These are phyloP conservation scores for Stegostoma tigrinum DNA, from an alignment of 2,113 vertebrate species.

Conservation along the genomic window DNA sequence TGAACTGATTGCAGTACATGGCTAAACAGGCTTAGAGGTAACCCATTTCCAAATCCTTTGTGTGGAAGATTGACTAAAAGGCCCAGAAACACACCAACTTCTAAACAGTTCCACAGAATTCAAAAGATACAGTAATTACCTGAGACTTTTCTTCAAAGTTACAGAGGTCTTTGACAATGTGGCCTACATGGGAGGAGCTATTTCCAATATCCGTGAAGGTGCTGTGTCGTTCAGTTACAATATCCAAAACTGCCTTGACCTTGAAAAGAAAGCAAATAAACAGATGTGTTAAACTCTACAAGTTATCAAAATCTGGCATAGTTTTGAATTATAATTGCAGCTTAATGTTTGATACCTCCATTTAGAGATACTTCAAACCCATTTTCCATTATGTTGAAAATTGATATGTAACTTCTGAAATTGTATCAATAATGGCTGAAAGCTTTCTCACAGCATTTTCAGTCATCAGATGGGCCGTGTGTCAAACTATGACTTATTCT, in stretches of 20 bases:
- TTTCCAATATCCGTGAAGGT: slow-evolving; percentile 79
- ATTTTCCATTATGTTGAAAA: neutral
- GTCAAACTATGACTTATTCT: neutral
- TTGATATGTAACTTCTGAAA: neutral
- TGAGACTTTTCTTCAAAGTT: slow-evolving; percentile 71
- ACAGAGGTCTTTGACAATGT: slow-evolving; percentile 74
- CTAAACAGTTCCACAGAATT: neutral
- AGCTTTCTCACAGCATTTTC: neutral
- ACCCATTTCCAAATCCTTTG: neutral
- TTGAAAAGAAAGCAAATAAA: slow-evolving; percentile 49
- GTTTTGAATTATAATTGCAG: neutral
- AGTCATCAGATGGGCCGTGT: neutral
- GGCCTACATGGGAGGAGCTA: slow-evolving; percentile 76
- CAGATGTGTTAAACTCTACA: slow-evolving; percentile 21
- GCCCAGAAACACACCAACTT: neutral
- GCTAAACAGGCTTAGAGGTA: neutral
- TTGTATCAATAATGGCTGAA: neutral
- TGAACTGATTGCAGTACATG: too few species aligned
- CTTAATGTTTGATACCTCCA: neutral
- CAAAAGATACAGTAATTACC: slow-evolving; percentile 56
- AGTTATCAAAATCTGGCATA: neutral
- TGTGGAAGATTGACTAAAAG: neutral
- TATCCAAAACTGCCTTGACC: slow-evolving; percentile 73
- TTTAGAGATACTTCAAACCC: neutral
- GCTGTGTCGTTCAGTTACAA: slow-evolving; percentile 66